Evolutionary conservation across 2,797 vertebrate species (phyloP), one percentile per base, ranked within the genome.

Genomic region (Pseudopleuronectes americanus): DNA sequence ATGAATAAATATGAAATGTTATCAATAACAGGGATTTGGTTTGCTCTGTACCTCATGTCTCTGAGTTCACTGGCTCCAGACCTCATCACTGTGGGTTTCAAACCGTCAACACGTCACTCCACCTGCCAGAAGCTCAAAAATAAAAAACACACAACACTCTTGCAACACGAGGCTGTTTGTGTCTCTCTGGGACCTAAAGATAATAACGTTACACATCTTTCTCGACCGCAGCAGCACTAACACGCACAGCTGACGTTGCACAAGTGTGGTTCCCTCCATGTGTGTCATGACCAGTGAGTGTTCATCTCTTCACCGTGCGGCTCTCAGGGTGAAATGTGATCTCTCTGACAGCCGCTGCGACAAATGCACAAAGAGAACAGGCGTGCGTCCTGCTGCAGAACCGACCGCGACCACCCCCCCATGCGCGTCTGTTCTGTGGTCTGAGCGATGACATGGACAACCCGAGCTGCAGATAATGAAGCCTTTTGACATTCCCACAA

Each of bases 311-410:
- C 22, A 16, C 22, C 16, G 3, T 12, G 52, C 4, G 36, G 0
- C 68, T 62, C 10, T 13, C n/a, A 4, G 21, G 21, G 10, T 79
- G 85, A 79, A 89, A 88, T 3, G 2, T 10, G 84, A 86, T 60
- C 81, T 28, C 14, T 45, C 4, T 17, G 43, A 45, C 43, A 45
- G 43, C 43, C 6, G 43, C 43, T 45, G 43, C 17, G 43, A 45
- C 43, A 45, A 6, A 45, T 45, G 43, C 43, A 19, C 16, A 14
- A 1, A 45, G 10, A 38, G 36, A 38, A 38, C 36, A 38, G 36
- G 36, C 36, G 36, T 13, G 36, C 43, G 17, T 13, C 41, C 17
- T 19, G 43, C 43, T 45, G 14, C 43, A 45, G 33, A 12, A 33
- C 2, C 2, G 14, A 13, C 12, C 38, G 10, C 38, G 38, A 4